A percentile compares a stretch with the other conserved stretches of the same genome.
phyloP scores from a whole-genome alignment of 2,113 vertebrate genomes.

The Azemiops feae region DNA sequence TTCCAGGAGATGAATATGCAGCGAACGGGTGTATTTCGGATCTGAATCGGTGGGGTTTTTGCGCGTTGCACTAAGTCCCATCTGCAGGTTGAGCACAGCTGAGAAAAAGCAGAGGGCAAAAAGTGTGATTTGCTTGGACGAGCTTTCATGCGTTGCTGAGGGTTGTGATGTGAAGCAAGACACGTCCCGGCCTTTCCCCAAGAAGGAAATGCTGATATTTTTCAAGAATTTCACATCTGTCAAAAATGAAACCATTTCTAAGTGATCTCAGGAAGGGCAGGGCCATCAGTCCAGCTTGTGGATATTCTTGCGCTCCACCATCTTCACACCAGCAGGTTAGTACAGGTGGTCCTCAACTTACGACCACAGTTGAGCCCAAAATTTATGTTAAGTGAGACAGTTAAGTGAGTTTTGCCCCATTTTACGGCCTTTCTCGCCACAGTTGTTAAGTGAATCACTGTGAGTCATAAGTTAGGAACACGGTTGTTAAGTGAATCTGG shows the following conservation, averaged over 20 bases:
- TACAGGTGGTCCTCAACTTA: background rate
- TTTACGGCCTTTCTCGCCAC: background rate
- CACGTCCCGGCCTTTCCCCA: background rate
- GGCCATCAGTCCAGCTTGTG: background rate
- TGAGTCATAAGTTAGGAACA: background rate
- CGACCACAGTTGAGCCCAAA: background rate
- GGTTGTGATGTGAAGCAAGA: background rate
- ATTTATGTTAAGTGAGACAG: background rate
- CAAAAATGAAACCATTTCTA: background rate
- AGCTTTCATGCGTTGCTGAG: background rate
- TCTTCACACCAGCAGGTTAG: background rate
- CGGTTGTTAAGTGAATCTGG: background rate
- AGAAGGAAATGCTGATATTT: too few relatives aligned
- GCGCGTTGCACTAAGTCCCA: background rate
- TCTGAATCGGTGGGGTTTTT: background rate
- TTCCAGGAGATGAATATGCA: background rate
- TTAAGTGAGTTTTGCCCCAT: background rate
- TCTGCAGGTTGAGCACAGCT: too few relatives aligned
- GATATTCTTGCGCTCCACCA: background rate
- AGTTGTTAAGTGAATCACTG: background rate
- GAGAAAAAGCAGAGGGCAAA: background rate
- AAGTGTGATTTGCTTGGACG: background rate
- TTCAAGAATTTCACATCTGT: background rate
- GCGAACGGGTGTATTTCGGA: background rate
- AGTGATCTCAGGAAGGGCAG: background rate